Percentiles rank a stretch among this genome's conserved stretches.
Conservation (phyloP, 2,797 vertebrate genomes). For the Microchirus variegatus region DNA sequence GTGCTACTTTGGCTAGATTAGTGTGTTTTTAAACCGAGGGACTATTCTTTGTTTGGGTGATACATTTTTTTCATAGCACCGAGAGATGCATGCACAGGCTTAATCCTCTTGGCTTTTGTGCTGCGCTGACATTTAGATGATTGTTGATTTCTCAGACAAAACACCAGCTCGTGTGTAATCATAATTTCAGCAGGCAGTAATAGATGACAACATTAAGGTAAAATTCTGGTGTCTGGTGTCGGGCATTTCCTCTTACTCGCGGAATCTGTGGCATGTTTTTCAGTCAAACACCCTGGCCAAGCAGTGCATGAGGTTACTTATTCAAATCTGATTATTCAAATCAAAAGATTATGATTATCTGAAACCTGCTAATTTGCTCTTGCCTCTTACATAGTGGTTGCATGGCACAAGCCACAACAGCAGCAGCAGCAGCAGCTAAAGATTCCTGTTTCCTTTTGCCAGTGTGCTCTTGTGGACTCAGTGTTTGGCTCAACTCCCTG, state of each 20-base stretch:
- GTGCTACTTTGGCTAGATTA: slow-evolving; percentile 60
- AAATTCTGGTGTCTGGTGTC: slow-evolving; percentile 25
- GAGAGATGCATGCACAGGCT: slow-evolving; percentile 27
- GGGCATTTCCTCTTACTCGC: slow-evolving; percentile 36
- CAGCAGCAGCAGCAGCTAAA: slow-evolving; percentile 20
- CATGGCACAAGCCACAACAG: slow-evolving; percentile 47
- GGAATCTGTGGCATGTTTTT: slow-evolving; percentile 27
- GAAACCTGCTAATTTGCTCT: slow-evolving; percentile 78
- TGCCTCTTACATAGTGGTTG: slow-evolving; percentile 60
- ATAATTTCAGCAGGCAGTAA: slow-evolving; percentile 37
- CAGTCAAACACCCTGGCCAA: slow-evolving; percentile 46
- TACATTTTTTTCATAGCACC: slow-evolving; percentile 30
- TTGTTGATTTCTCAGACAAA: slow-evolving; percentile 37
- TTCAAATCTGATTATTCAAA: slow-evolving; percentile 79
- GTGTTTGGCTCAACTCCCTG: slow-evolving; percentile 66
- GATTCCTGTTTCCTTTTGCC: slow-evolving; percentile 49
- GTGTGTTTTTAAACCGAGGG: slow-evolving; percentile 17
- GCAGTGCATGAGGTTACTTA: slow-evolving; percentile 68
- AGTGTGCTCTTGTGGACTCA: slow-evolving; percentile 54
- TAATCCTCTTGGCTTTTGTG: slow-evolving; percentile 35
- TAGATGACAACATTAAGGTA: slow-evolving; percentile 27
- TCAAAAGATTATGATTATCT: slow-evolving; percentile 79
- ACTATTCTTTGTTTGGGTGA: slow-evolving; percentile 26
- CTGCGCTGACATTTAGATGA: slow-evolving; percentile 46
- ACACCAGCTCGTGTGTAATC: slow-evolving; percentile 30